These are phyloP conservation scores for Tipula lateralis DNA, from an alignment of 2,888 invertebrate species.

Conservation along the genomic window DNA sequence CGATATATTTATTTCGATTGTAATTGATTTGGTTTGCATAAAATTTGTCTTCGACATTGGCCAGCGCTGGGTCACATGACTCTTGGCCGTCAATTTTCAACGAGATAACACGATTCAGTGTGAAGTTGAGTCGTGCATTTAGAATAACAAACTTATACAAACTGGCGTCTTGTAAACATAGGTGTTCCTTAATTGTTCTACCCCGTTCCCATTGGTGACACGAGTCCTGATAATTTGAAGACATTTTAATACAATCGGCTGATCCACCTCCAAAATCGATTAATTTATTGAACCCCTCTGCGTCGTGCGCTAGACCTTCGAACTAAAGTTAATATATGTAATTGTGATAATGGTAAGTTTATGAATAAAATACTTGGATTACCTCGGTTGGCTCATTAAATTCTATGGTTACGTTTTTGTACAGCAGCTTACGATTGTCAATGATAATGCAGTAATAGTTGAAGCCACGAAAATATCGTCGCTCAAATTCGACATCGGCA, in stretches of 20 bases:
- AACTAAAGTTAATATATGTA: background rate
- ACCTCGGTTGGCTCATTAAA: background rate
- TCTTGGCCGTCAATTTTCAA: background rate
- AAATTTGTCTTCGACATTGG: background rate
- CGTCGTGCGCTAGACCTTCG: background rate
- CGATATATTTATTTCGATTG: background rate
- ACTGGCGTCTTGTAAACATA: background rate
- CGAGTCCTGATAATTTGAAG: too few relatives aligned
- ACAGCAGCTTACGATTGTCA: background rate
- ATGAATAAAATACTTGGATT: too few relatives aligned
- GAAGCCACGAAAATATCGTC: background rate
- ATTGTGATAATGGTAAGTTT: too few relatives aligned
- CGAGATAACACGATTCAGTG: background rate
- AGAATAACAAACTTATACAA: background rate
- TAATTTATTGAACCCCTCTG: background rate
- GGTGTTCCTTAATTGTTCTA: background rate
- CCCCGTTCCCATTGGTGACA: background rate
- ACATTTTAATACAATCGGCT: background rate
- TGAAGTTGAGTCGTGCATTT: background rate
- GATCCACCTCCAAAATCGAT: background rate
- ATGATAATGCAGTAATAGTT: background rate
- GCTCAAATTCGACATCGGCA: background rate
- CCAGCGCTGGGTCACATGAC: background rate
- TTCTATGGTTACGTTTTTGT: background rate
- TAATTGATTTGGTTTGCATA: background rate